Base-by-base conservation (phyloP, 2,888 invertebrate species). In the Syritta pipiens region DNA sequence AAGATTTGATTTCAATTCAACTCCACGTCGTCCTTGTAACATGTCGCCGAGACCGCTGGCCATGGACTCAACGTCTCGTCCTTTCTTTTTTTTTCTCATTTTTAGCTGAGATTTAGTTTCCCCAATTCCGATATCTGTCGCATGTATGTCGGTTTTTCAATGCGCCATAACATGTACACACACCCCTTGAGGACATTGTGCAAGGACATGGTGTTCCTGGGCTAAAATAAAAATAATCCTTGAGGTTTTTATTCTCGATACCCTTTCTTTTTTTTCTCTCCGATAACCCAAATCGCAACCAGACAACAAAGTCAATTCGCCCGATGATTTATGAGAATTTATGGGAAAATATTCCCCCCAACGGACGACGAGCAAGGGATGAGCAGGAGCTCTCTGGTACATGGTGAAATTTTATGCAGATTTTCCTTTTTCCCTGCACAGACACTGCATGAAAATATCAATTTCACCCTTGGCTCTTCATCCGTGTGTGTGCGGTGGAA, bases 261-360 rank as follows among this genome's bases (percentile, higher is more conserved):
- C 7, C 22, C 7, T n/a, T 5, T 28, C 17, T 9, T 57, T 57
- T 14, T 48, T 17, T 55, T 62, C 48, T 28, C n/a, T 51, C 22
- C 71, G 51, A 71, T 65, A 53, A 4, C 46, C 55, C 49, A 63
- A 57, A 71, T 71, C 76, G 48, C 53, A 53, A 71, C 48, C 71
- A 65, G 77, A 77, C 77, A 77, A 77, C 77, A 76, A 77, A 77
- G 76, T 65, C 76, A 77, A 72, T 77, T 77, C 65, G 65, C 65
- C 22, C 24, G 57, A 62, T 72, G 77, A 77, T 77, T 77, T 65
- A 77, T 77, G 59, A 24, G 65, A 48, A 48, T 65, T 63, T 67
- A 55, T 72, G 40, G 9, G 53, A 51, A 53, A 35, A 9, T 57
- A 35, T 40, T 22, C n/a, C 19, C 49, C n/a, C 17, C 19, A 10